A percentile compares a stretch with the other conserved stretches of the same genome.
phyloP scores from a whole-genome alignment of 1,140 invertebrate genomes.

The Globodera rostochiensis region DNA sequence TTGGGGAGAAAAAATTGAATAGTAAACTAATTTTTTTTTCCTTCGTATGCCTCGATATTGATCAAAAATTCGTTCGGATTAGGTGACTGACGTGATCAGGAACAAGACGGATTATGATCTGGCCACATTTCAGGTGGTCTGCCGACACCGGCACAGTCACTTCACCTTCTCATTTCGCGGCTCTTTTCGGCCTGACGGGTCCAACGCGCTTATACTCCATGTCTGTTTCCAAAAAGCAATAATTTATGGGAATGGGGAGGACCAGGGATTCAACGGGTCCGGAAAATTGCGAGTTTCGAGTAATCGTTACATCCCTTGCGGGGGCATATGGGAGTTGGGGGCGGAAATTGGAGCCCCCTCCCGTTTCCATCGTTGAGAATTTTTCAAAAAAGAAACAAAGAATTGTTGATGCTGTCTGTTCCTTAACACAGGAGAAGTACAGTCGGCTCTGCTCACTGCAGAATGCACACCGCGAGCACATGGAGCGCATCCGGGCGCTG shows the following conservation, averaged over 20 bases:
- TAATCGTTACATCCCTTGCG: not conserved
- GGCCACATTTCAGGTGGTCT: slow-evolving; percentile 8
- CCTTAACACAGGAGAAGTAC: slow-evolving; percentile 36
- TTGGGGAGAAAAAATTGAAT: too few relatives aligned
- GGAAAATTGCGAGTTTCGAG: not conserved
- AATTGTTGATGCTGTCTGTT: too few relatives aligned
- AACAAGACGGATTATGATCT: too few relatives aligned
- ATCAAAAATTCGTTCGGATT: not conserved
- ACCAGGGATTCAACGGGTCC: too few relatives aligned
- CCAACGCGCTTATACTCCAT: slow-evolving; percentile 20
- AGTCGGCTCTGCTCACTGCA: slow-evolving; percentile 33
- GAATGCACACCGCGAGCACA: slow-evolving; percentile 30
- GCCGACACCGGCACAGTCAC: slow-evolving; percentile 1
- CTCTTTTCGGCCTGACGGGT: slow-evolving; percentile 19
- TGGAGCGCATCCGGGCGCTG: slow-evolving; percentile 23
- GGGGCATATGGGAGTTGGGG: too few relatives aligned
- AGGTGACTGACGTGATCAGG: too few relatives aligned
- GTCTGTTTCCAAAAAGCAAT: not conserved
- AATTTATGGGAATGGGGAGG: too few relatives aligned
- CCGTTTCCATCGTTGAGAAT: not conserved
- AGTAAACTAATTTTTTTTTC: not conserved
- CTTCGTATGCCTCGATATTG: not conserved
- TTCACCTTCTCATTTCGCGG: slow-evolving; percentile 31
- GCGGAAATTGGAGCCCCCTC: too few relatives aligned
- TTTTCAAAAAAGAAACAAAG: too few relatives aligned